Base-by-base conservation (phyloP, 2,888 invertebrate genomes). In the Athalia rosae region DNA sequence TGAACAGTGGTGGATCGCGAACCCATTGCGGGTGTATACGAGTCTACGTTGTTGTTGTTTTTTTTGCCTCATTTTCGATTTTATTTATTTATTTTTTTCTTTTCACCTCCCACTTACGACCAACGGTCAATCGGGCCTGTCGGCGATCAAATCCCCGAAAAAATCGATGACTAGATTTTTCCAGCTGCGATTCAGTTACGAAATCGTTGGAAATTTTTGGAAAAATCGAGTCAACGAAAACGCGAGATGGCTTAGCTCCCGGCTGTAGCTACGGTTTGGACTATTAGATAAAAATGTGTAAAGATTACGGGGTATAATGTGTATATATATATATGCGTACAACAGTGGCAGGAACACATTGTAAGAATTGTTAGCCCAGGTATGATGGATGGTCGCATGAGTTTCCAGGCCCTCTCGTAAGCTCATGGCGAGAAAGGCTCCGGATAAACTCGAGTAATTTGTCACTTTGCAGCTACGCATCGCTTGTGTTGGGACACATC, bases 381-480 rank as follows among this genome's bases (percentile, higher is more conserved):
- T 83, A 85, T 86, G 86, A 86, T 86, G 83, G 85, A 86, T 86
- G 85, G 82, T 82, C 81, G 80, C 28, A 28, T 78, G 81, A 79
- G 81, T 76, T 62, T 79, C 77, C 79, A 59, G 76, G 80, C 63
- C 76, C 73, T 28, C 28, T 77, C 71, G 79, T 79, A 76, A 79
- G 77, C 81, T 82, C 76, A 28, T 81, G 81, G 82, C 81, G 81
- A 84, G 81, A 83, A 80, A 79, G 80, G 80, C 80, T 77, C 80
- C 79, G 83, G 82, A 86, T 85, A 84, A 86, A 85, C 86, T 84
- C 83, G 79, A 82, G 84, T 85, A 84, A 86, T 86, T 85, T 85
- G 86, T 86, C 85, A 85, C 85, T 82, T 82, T 80, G 81, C 80
- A 81, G 80, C 80, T 62, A 74, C 74, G 74, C 74, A 62, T 74